phyloP scores from a whole-genome alignment of 2,888 invertebrate species.

The Pyrgus malvae region DNA sequence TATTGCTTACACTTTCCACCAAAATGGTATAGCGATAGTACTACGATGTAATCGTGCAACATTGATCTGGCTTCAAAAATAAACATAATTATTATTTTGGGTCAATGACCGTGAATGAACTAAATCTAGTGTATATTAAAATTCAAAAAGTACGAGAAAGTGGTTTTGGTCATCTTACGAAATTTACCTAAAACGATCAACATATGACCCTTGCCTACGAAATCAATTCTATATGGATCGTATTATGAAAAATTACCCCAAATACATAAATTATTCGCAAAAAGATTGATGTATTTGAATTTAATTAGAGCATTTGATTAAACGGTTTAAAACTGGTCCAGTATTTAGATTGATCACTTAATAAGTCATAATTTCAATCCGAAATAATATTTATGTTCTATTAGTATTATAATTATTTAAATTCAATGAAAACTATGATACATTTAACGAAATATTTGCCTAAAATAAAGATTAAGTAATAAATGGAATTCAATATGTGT shows the following conservation, averaged over 20 bases:
- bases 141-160: not conserved
- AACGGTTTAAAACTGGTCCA: constrained; percentile 5
- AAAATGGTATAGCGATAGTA: too few relatives aligned
- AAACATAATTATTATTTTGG: too few relatives aligned
- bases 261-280: constrained; percentile 12
- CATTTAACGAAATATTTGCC: not conserved
- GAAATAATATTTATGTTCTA: not conserved
- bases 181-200: not conserved
- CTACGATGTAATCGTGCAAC: too few relatives aligned
- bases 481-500: not conserved
- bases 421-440: not conserved
- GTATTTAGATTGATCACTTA: constrained; percentile 6
- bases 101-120: not conserved
- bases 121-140: not conserved
- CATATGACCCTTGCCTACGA: not conserved
- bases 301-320: constrained; percentile 7
- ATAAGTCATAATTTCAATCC: not conserved
- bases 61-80: too few relatives aligned
- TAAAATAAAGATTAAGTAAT: not conserved
- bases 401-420: constrained; percentile 1
- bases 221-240: not conserved
- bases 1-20: too few relatives aligned
- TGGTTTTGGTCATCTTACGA: not conserved
- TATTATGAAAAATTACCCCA: not conserved
- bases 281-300: not conserved